Base-by-base conservation (phyloP, 2,797 vertebrate genomes). In the Margarornis squamiger region DNA sequence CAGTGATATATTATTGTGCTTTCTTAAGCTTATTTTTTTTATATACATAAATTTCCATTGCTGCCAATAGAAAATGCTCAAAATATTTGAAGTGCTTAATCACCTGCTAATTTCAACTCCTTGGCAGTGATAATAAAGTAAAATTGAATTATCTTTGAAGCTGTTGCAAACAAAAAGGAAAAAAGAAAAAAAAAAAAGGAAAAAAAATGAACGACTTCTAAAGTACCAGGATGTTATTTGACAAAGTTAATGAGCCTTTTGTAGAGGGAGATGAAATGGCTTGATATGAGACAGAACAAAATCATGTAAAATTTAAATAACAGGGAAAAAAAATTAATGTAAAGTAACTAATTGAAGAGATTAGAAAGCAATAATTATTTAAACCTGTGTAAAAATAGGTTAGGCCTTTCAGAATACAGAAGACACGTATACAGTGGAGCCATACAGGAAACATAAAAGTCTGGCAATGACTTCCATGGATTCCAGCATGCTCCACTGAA, bases 161-260 rank as follows among this genome's bases (percentile, higher is more conserved):
- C 43, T 73, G 29, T 58, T 89, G 39, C 58, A 76, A 81, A 92
- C n/a, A 62, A 61, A 95, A 83, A 62, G 30, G 29, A n/a, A 15
- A 54, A 80, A 18, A 2, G 19, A 6, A 49, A 36, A 66, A 79
- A 34, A 46, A 46, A 45, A 5, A 18, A 18, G 22, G 34, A 48
- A 20, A 26, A 5, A 36, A 58, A 58, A 12, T 15, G 23, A 92
- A 92, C 70, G 7, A 76, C 76, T 95, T 95, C 78, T 79, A 29
- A 94, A 90, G 62, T 79, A 78, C 70, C 34, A 46, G 88, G 82
- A 92, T 90, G 74, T 63, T 92, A 78, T 94, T 96, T 85, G 88
- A 71, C 13, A 16, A 85, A 85, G 51, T 92, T 96, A 96, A 95
- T 81, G 93, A 96, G 54, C 39, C 34, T 96, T 96, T 92, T 86